phyloP scores from a whole-genome alignment of 2,797 vertebrate species.

The Chelidonichthys spinosus region DNA sequence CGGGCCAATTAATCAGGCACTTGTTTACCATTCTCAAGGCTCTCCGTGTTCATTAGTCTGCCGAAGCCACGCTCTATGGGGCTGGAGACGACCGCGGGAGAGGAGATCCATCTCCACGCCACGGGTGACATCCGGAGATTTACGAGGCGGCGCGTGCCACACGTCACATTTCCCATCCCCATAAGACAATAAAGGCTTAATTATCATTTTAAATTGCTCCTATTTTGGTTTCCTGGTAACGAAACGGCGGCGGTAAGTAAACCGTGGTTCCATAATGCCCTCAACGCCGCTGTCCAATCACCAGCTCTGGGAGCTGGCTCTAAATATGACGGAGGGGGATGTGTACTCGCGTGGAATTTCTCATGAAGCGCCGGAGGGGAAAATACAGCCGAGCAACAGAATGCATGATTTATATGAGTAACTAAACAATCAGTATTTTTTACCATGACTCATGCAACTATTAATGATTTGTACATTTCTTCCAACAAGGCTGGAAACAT shows the following conservation, averaged over 20 bases:
- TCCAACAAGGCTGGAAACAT: conserved; percentile 29
- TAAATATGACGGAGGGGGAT: conserved; percentile 36
- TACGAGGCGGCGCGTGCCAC: conserved; percentile 74
- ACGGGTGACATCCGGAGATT: conserved; percentile 82
- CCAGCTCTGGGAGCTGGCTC: conserved; percentile 32
- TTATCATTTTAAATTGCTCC: conserved; percentile 84
- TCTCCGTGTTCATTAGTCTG: conserved; percentile 81
- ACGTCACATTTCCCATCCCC: conserved; percentile 76
- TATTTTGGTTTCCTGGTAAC: conserved; percentile 74
- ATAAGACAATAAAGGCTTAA: conserved; percentile 83
- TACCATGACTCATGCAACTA: conserved; percentile 14
- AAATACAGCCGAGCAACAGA: conserved; percentile 24
- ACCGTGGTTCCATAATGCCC: conserved; percentile 61
- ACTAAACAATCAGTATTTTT: conserved; percentile 33
- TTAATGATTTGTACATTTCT: conserved; percentile 13
- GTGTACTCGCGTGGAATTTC: conserved; percentile 33
- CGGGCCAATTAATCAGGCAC: conserved; percentile 82
- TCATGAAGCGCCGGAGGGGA: conserved; percentile 22
- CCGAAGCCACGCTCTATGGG: conserved; percentile 67
- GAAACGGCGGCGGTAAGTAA: conserved; percentile 64
- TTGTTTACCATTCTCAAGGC: conserved; percentile 84
- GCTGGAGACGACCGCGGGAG: conserved; percentile 73
- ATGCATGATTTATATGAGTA: conserved; percentile 39
- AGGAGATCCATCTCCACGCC: conserved; percentile 79
- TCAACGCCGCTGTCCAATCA: conserved; percentile 56